Evolutionary conservation across 2,113 vertebrate species (phyloP).

Genomic region (Sardina pilchardus): DNA sequence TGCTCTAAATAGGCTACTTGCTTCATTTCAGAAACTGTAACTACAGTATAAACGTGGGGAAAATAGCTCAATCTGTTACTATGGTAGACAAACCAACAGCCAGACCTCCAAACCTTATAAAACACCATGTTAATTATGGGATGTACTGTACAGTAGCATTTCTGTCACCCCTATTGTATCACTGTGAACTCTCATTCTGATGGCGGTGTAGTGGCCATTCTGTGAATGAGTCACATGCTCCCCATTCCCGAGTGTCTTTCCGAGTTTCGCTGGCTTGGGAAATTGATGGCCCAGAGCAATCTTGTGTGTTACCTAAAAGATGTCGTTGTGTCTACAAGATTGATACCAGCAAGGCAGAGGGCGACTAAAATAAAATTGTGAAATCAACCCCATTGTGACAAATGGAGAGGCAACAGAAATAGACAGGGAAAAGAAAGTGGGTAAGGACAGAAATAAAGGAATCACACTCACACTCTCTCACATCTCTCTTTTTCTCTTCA

Average conservation of each 20-base stretch:
- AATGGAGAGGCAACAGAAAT: background rate
- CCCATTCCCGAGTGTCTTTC: background rate
- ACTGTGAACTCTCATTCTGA: background rate
- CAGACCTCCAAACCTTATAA: background rate
- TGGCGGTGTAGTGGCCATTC: background rate
- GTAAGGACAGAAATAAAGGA: background rate
- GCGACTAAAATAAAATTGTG: background rate
- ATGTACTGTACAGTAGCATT: background rate
- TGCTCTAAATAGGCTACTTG: background rate
- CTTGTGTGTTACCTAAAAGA: background rate
- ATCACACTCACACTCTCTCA: background rate
- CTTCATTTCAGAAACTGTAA: background rate
- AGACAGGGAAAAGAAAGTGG: background rate
- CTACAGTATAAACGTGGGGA: background rate
- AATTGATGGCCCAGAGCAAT: conserved; percentile 15
- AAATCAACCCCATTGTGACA: background rate
- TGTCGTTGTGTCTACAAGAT: background rate
- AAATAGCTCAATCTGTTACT: background rate
- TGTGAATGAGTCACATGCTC: background rate
- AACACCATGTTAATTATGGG: background rate
- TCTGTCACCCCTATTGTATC: background rate
- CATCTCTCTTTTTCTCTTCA: no score
- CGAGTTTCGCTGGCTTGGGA: background rate
- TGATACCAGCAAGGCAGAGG: background rate
- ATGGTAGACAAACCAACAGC: background rate